Conservation (phyloP, 2,797 vertebrate genomes). For the Myripristis jacobus region DNA sequence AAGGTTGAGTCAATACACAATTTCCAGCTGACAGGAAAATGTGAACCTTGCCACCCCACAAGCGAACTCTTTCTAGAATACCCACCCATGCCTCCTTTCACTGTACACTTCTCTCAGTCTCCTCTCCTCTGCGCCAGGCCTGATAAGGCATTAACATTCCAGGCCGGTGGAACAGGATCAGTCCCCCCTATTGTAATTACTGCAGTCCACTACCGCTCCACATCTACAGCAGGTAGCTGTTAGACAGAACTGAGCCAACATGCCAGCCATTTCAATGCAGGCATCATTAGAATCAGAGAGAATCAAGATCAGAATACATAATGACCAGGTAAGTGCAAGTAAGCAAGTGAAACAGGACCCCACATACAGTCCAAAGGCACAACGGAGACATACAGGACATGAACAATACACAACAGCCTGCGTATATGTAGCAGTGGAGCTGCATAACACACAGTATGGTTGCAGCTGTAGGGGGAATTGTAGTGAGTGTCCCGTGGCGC, state of each 20-base stretch:
- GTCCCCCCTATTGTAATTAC: conserved; percentile 64
- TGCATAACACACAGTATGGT: background rate
- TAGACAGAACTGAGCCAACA: conserved; percentile 53
- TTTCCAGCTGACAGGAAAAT: background rate
- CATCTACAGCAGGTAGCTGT: conserved; percentile 60
- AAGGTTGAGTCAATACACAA: background rate
- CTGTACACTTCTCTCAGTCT: background rate
- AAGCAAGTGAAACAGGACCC: conserved; percentile 16
- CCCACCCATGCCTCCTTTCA: background rate
- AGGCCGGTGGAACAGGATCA: conserved; percentile 58
- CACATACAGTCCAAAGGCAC: background rate
- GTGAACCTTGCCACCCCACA: background rate
- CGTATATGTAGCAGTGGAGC: background rate
- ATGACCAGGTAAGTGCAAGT: conserved; percentile 4
- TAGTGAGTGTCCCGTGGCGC: background rate
- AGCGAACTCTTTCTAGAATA: background rate
- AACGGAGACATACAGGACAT: background rate
- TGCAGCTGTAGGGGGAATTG: background rate
- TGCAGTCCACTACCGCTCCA: conserved; percentile 52
- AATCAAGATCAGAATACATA: conserved; percentile 44
- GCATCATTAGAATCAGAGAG: conserved; percentile 30
- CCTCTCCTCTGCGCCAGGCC: conserved; percentile 17
- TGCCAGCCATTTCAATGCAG: conserved; percentile 41
- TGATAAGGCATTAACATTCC: conserved; percentile 71
- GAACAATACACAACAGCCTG: background rate